phyloP scores from a whole-genome alignment of 2,113 vertebrate species.

The Carlito syrichta region DNA sequence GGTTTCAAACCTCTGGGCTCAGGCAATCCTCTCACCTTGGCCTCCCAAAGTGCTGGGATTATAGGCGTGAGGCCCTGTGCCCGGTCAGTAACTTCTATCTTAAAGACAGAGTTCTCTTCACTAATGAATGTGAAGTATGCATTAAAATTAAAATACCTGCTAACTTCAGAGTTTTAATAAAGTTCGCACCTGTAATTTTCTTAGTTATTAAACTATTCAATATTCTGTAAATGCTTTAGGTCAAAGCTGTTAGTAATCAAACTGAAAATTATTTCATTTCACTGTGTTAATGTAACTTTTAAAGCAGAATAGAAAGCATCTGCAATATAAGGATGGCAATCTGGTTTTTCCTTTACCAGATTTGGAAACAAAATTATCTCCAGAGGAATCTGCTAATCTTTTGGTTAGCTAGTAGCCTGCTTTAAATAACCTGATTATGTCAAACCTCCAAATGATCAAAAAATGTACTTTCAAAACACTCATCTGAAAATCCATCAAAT shows the following conservation, averaged over 20 bases:
- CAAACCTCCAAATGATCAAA: background rate
- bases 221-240: slow-evolving; percentile 11
- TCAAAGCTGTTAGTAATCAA: background rate
- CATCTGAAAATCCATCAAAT: background rate
- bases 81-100: too few species aligned
- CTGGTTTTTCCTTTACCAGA: background rate
- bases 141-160: background rate
- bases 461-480: background rate
- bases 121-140: background rate
- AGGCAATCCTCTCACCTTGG: too few species aligned
- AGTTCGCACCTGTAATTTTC: background rate
- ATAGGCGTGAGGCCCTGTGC: too few species aligned
- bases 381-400: background rate
- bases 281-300: background rate
- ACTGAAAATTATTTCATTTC: slow-evolving; percentile 14
- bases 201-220: background rate
- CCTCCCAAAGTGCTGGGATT: too few species aligned
- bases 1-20: too few species aligned
- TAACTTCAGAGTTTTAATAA: slow-evolving; percentile 20
- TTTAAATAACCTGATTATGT: background rate
- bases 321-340: background rate
- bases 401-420: background rate
- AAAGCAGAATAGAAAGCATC: slow-evolving; percentile 10
- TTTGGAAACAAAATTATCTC: slow-evolving; percentile 19
- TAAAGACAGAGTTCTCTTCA: background rate